phyloP scores from a whole-genome alignment of 2,797 vertebrate species.

The Sebastes steindachneri region DNA sequence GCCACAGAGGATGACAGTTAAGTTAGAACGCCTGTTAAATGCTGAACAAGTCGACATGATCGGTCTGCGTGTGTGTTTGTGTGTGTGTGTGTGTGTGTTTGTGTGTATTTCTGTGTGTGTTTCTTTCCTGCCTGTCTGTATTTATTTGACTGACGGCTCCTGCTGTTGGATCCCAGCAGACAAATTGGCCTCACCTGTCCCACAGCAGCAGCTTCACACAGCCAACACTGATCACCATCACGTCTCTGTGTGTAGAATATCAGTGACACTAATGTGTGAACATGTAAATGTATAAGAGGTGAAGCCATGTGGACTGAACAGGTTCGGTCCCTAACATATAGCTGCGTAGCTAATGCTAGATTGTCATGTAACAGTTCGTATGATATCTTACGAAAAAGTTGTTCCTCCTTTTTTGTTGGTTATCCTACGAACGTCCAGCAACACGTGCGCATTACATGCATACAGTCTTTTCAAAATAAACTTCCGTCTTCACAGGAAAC shows the following conservation, averaged over 20 bases:
- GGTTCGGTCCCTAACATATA: no score
- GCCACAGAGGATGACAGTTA: slow-evolving; percentile 1
- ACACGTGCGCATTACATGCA: no score
- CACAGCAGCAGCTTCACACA: slow-evolving; percentile 26
- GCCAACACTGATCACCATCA: slow-evolving; percentile 6
- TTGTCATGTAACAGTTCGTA: no score
- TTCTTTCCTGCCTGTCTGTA: not conserved
- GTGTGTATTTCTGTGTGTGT: not conserved
- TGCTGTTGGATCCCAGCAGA: slow-evolving; percentile 47
- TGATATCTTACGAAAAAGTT: no score
- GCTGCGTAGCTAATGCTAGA: no score
- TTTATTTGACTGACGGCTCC: slow-evolving; percentile 41
- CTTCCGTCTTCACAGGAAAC: no score
- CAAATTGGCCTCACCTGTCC: slow-evolving; percentile 43
- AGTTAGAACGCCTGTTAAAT: not conserved
- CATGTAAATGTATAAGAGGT: no score
- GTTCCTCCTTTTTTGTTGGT: no score
- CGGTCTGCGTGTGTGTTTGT: not conserved
- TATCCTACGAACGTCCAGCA: no score
- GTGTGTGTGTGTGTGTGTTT: not conserved
- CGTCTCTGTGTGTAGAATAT: not conserved
- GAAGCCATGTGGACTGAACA: no score
- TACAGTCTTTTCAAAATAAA: no score
- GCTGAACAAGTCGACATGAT: not conserved
- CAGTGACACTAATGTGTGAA: not conserved